Conservation (phyloP, 2,797 vertebrate species). For the Centroberyx gerrardi region DNA sequence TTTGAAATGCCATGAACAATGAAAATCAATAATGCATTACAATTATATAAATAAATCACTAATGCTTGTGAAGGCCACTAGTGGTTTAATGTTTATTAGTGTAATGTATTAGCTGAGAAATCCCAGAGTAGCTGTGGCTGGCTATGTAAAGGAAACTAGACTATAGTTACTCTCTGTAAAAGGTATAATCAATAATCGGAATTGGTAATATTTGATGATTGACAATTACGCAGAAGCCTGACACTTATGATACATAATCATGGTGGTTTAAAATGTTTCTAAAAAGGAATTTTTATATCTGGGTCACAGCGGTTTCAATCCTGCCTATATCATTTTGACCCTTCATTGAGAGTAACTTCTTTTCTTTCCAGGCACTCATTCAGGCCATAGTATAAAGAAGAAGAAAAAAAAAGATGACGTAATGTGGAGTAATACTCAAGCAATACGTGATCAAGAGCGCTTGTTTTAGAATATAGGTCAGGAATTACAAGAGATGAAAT, state of each 20-base stretch:
- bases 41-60: background rate
- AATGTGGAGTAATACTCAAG: slow-evolving; percentile 13
- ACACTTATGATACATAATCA: background rate
- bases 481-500: slow-evolving; percentile 57
- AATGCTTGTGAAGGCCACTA: background rate
- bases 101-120: background rate
- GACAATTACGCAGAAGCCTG: background rate
- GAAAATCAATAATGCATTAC: background rate
- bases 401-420: background rate
- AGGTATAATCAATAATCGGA: background rate
- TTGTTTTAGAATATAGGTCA: slow-evolving; percentile 56
- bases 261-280: background rate
- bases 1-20: background rate
- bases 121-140: background rate
- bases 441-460: slow-evolving; percentile 23
- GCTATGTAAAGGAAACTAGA: background rate
- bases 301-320: background rate
- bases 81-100: background rate
- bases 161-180: background rate
- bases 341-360: background rate
- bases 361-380: background rate
- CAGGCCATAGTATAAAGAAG: background rate
- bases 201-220: background rate
- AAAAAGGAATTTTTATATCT: too few relatives aligned
- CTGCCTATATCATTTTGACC: background rate